phyloP scores from a whole-genome alignment of 1,140 invertebrate genomes.

The Bombus pascuorum region DNA sequence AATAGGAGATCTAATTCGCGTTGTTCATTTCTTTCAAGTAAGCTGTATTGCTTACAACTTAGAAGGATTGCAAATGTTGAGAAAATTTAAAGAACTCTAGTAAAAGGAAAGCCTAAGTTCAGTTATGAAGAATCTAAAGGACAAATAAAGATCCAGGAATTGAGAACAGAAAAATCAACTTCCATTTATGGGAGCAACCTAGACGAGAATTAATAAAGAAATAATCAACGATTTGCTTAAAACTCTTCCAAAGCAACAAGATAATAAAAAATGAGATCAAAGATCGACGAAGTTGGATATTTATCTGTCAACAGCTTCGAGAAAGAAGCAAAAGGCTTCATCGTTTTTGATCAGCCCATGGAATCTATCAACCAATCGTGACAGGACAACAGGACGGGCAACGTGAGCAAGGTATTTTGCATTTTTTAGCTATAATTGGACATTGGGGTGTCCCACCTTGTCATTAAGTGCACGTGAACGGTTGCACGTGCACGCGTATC shows the following conservation, averaged over 20 bases:
- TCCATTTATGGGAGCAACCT: too few species aligned
- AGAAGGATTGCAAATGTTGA: too few species aligned
- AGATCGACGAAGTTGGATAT: neutral
- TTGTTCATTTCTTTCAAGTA: too few species aligned
- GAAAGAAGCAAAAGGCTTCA: neutral
- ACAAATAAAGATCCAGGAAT: too few species aligned
- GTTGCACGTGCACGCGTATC: conserved; percentile 62
- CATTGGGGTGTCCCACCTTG: conserved; percentile 56
- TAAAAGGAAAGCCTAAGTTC: too few species aligned
- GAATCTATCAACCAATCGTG: neutral
- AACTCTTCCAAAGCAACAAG: neutral
- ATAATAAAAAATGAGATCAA: neutral
- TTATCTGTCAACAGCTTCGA: conserved; percentile 1
- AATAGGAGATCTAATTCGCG: too few species aligned
- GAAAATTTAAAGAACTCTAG: too few species aligned
- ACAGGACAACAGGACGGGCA: neutral
- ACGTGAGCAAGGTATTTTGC: conserved; percentile 57
- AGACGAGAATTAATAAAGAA: neutral
- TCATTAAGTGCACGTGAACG: conserved; percentile 75
- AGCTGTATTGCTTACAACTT: too few species aligned
- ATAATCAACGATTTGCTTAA: neutral
- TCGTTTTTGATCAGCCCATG: neutral
- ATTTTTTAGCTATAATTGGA: conserved; percentile 77
- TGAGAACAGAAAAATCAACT: too few species aligned
- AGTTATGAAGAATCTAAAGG: too few species aligned